These are phyloP conservation scores for Mythimna impura DNA, from an alignment of 2,888 invertebrate species.

Conservation along the genomic window DNA sequence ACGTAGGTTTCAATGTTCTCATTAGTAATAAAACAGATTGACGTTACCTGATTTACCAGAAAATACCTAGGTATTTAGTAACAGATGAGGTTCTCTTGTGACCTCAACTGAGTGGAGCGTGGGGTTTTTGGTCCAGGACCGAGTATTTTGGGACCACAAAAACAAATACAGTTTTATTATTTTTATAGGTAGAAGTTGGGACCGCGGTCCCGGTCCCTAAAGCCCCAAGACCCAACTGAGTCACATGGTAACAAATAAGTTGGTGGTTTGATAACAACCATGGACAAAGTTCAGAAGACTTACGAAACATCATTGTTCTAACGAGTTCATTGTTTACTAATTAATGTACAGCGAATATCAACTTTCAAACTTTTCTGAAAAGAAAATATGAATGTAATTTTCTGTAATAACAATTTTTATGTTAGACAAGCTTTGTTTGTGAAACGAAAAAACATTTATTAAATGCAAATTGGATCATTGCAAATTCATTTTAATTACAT, in stretches of 20 bases:
- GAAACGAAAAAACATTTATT: conserved; percentile 6
- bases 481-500: not conserved
- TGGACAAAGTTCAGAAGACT: conserved; percentile 24
- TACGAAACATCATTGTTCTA: conserved; percentile 22
- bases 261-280: not conserved
- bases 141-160: too few relatives aligned
- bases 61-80: conserved; percentile 12
- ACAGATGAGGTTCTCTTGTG: not conserved
- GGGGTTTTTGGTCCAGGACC: too few relatives aligned
- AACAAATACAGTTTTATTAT: too few relatives aligned
- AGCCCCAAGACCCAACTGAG: not conserved
- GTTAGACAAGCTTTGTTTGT: not conserved
- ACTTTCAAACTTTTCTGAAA: conserved; percentile 1
- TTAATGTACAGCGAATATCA: not conserved
- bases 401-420: not conserved
- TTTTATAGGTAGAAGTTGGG: too few relatives aligned
- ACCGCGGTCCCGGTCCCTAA: too few relatives aligned
- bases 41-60: conserved; percentile 28
- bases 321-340: conserved; percentile 11
- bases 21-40: conserved; percentile 18
- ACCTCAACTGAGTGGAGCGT: too few relatives aligned
- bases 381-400: not conserved
- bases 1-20: conserved; percentile 22
- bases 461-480: not conserved
- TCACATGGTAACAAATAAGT: conserved; percentile 7